Percentiles rank a stretch among this genome's conserved stretches.
phyloP scores from a whole-genome alignment of 1,140 invertebrate genomes.

The Drosophila nikananu region DNA sequence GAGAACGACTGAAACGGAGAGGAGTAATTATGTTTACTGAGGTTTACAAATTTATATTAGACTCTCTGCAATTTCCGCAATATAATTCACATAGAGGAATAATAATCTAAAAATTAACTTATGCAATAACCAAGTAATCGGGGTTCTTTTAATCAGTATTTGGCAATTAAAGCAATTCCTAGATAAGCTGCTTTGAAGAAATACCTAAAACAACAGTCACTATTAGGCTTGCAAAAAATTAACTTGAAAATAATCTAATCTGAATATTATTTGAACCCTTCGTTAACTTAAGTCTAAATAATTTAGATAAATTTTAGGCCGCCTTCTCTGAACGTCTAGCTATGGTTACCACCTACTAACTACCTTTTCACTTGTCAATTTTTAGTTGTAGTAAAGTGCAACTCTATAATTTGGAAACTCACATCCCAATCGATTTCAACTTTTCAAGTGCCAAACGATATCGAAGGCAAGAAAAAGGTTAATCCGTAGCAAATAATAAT shows the following conservation, averaged over 20 bases:
- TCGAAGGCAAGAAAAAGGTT: no score
- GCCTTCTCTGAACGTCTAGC: no score
- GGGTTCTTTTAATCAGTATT: neutral
- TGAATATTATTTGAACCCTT: neutral
- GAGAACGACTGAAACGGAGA: slow-evolving; percentile 90
- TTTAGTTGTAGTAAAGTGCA: neutral
- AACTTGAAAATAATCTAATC: neutral
- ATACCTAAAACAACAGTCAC: neutral
- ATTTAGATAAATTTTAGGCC: no score
- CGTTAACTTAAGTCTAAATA: no score
- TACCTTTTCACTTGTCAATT: neutral
- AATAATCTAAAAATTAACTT: neutral
- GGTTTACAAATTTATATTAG: neutral
- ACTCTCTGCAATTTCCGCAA: no score
- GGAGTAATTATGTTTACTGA: slow-evolving; percentile 5
- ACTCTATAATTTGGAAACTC: neutral
- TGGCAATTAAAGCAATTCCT: neutral
- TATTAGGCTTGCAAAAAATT: neutral
- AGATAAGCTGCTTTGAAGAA: neutral
- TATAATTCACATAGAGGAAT: neutral
- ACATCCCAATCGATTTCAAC: neutral
- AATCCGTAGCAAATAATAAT: neutral
- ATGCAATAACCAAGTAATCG: neutral
- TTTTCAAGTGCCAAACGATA: neutral
- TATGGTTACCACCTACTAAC: no score